Base-by-base conservation (phyloP, 2,888 invertebrate species). In the Drosophila kuntzei region DNA sequence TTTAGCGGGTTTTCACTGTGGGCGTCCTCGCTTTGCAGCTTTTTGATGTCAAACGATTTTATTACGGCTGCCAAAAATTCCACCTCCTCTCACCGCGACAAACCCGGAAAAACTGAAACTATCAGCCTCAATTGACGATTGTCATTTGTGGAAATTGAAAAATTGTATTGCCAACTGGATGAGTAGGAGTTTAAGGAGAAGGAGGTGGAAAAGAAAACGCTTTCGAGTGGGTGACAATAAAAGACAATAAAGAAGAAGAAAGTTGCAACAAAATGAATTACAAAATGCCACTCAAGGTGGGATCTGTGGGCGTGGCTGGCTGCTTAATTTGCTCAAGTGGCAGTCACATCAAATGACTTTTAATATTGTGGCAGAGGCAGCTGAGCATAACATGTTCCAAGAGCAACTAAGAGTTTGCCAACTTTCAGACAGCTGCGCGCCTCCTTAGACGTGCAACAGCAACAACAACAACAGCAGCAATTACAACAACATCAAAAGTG, bases 61-160 rank as follows among this genome's bases (percentile, higher is more conserved):
- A 81, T 81, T 87, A 71, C 63, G 58, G 22, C 61, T 76, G 67
- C 41, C 59, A 50, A 16, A 29, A 37, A 6, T 12, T 20, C 18
- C 53, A 39, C 39, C 14, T n/a, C 27, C 53, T 18, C 9, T 25
- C 3, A 9, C 2, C 32, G 2, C 34, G 41, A 44, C n/a, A 27
- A 50, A 70, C 70, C 71, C 84, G 87, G 81, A 84, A 87, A 55
- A 62, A 87, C 80, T 84, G 68, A 46, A 62, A 87, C 80, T 84
- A 73, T 77, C 66, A 70, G 58, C 61, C 73, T 78, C 84, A 81
- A 87, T 79, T 81, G 87, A 60, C 71, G 77, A 69, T 81, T 81
- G 72, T 69, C 77, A 65, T 73, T 85, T 71, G 82, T 57, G 86
- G 72, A 82, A 83, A 88, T 85, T 83, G 83, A 83, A 88, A 86